Evolutionary conservation across 2,888 invertebrate genomes (phyloP).

Genomic region (Drosophila villosipedis): DNA sequence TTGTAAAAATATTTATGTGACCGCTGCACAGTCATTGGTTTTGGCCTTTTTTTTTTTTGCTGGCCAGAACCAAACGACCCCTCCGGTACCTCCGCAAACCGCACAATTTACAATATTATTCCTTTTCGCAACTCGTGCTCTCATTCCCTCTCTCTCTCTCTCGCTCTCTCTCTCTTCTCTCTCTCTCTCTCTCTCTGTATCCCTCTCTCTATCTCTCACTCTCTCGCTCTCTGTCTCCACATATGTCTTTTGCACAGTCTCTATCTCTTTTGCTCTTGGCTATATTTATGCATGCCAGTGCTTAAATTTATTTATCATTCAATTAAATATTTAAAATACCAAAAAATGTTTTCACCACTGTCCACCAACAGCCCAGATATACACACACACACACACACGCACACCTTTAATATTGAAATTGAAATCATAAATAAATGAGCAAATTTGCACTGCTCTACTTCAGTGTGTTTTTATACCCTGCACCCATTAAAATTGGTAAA

Average conservation of each 20-base stretch:
- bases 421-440: constrained; percentile 82
- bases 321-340: constrained; percentile 82
- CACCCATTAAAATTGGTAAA: background rate
- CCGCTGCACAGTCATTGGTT: constrained; percentile 63
- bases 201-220: background rate
- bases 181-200: background rate
- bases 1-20: constrained; percentile 73
- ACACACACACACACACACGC: constrained; percentile 25
- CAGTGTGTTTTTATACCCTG: constrained; percentile 2
- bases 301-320: constrained; percentile 82
- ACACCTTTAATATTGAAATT: constrained; percentile 82
- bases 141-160: background rate
- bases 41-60: constrained; percentile 24
- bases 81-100: constrained; percentile 32
- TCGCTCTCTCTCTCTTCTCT: background rate
- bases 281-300: constrained; percentile 51
- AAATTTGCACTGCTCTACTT: constrained; percentile 56
- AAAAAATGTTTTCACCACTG: constrained; percentile 80
- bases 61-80: constrained; percentile 32
- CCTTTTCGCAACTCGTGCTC: constrained; percentile 7
- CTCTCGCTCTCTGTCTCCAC: background rate
- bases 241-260: constrained; percentile 17
- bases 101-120: constrained; percentile 54
- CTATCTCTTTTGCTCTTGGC: constrained; percentile 32
- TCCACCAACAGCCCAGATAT: constrained; percentile 35